Evolutionary conservation across 2,888 invertebrate species (phyloP), one percentile per base, ranked within the genome.

Genomic region (Calephelis perditalis): DNA sequence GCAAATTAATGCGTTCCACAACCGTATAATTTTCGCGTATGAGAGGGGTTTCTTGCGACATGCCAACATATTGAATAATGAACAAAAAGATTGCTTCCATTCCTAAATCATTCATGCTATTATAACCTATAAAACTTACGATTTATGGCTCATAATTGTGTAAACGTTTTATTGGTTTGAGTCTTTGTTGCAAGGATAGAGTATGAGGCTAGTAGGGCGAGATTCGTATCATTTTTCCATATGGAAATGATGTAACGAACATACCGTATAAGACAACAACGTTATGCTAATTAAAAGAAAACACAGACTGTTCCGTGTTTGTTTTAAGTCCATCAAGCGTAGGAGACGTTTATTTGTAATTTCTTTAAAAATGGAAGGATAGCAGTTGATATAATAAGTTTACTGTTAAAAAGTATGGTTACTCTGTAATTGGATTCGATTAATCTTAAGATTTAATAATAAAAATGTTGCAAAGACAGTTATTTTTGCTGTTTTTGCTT

Each of bases 271-370:
- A 89, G 89, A 89, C 84, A 87, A 88, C 87, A 87, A 78, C 81
- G 82, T 84, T 86, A 90, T 90, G 89, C 78, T 90, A 89, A 90
- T 89, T 89, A 87, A 90, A 89, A 81, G 85, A 88, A 88, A 90
- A 90, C 82, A 88, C 76, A 74, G 78, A 78, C 77, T 76, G 73
- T 75, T 74, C 76, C 65, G 68, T 83, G 85, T 89, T 88, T 86
- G 80, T 83, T 83, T 86, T 86, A 73, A 75, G 79, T 77, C 78
- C 75, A 56, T 56, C 59, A 79, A 78, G 79, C 73, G 73, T 71
- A 78, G 77, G 67, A 73, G 71, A 70, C 69, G 68, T 72, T 74
- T 73, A 70, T 67, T 75, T 78, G 76, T 77, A 72, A 65, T 65
- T 65, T 65, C 63, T 47, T 65, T 65, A 57, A 63, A 57, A 60